phyloP scores from a whole-genome alignment of 2,888 invertebrate species.

The Lasiommata megera region DNA sequence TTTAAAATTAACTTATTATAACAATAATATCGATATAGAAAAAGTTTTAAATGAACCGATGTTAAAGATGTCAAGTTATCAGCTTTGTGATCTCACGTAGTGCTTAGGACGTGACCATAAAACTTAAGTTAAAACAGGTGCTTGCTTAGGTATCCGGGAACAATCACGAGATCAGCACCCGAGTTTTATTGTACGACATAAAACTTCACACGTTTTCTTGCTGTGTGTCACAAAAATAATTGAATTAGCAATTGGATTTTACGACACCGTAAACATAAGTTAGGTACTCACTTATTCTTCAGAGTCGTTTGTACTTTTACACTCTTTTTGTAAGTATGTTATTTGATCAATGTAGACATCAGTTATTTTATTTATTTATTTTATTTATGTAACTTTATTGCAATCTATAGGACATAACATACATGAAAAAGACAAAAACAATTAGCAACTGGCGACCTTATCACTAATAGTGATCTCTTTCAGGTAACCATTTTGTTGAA shows the following conservation, averaged over 20 bases:
- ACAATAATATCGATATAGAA: not conserved
- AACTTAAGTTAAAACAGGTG: not conserved
- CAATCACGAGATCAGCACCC: not conserved
- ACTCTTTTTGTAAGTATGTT: not conserved
- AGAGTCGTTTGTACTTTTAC: not conserved
- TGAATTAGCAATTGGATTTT: not conserved
- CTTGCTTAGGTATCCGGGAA: not conserved
- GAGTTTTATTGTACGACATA: not conserved
- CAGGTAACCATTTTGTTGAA: too few species aligned
- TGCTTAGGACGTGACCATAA: too few species aligned
- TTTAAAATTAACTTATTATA: too few species aligned
- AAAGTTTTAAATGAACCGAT: too few species aligned
- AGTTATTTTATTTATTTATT: too few species aligned
- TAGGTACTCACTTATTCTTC: not conserved
- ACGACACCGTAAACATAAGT: not conserved
- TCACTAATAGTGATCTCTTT: too few species aligned
- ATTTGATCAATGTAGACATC: too few species aligned
- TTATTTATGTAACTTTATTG: too few species aligned
- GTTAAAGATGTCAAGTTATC: too few species aligned
- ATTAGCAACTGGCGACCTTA: too few species aligned
- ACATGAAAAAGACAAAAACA: too few species aligned
- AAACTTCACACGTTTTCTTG: not conserved
- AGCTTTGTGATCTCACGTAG: not conserved
- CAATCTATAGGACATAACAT: too few species aligned
- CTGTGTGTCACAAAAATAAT: not conserved